These are phyloP conservation scores for Pardalotus punctatus DNA, from an alignment of 2,113 vertebrate genomes.

Conservation along the genomic window DNA sequence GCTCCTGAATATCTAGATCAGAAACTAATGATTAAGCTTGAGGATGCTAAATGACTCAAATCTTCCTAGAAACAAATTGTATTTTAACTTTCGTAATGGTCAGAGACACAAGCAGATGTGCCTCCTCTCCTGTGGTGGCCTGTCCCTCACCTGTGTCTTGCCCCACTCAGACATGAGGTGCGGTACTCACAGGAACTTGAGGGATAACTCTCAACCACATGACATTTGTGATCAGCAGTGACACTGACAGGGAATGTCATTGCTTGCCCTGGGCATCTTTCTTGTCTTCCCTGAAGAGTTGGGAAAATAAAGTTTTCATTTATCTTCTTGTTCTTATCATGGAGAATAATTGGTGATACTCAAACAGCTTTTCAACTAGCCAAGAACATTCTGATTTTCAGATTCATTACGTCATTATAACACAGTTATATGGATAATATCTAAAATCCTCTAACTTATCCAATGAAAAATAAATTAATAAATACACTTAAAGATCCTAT, in stretches of 20 bases:
- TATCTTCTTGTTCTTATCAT: neutral
- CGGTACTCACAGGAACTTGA: neutral
- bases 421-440: neutral
- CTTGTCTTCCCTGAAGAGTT: neutral
- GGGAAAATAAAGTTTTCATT: neutral
- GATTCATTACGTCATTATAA: neutral
- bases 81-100: neutral
- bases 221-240: neutral
- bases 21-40: neutral
- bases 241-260: neutral
- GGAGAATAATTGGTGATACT: neutral
- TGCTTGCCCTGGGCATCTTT: neutral
- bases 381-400: neutral
- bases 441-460: neutral
- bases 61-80: neutral
- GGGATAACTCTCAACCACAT: neutral
- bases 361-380: neutral
- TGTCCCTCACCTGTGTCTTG: neutral
- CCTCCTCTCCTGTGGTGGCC: neutral
- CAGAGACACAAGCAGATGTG: neutral
- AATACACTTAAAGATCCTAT: neutral
- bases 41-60: neutral
- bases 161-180: neutral
- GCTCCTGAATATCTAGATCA: neutral
- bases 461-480: neutral